phyloP scores from a whole-genome alignment of 2,113 vertebrate genomes.

The Phalacrocorax carbo region DNA sequence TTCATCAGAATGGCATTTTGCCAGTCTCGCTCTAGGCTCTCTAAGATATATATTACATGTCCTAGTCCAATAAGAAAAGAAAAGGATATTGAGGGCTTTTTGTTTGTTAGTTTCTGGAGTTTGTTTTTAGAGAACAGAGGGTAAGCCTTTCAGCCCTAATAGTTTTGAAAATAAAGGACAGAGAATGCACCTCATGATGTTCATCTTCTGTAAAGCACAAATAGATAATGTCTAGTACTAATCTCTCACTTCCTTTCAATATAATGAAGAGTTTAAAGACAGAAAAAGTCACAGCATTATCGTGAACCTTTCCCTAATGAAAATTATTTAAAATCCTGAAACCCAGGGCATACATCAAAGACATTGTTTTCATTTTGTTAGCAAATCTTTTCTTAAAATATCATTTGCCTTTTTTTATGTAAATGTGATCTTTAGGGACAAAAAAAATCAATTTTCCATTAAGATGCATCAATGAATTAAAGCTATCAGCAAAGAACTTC shows the following conservation, averaged over 20 bases:
- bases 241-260: not conserved
- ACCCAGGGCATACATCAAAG: not conserved
- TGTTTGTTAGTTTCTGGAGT: not conserved
- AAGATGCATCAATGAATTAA: conserved; percentile 16
- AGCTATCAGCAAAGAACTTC: not conserved
- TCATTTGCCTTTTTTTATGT: not conserved
- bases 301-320: not conserved
- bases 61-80: not conserved
- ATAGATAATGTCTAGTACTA: not conserved
- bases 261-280: not conserved
- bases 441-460: not conserved
- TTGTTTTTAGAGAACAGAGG: not conserved
- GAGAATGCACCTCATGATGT: not conserved
- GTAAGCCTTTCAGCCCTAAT: not conserved
- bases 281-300: not conserved
- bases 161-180: not conserved
- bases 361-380: not conserved
- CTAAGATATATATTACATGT: not conserved
- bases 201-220: not conserved
- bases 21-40: not conserved
- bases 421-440: not conserved
- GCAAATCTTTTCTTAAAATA: not conserved
- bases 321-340: not conserved
- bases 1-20: not conserved
- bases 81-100: not conserved